Evolutionary conservation across 2,797 vertebrate genomes (phyloP).

Genomic region (Chelonia mydas): DNA sequence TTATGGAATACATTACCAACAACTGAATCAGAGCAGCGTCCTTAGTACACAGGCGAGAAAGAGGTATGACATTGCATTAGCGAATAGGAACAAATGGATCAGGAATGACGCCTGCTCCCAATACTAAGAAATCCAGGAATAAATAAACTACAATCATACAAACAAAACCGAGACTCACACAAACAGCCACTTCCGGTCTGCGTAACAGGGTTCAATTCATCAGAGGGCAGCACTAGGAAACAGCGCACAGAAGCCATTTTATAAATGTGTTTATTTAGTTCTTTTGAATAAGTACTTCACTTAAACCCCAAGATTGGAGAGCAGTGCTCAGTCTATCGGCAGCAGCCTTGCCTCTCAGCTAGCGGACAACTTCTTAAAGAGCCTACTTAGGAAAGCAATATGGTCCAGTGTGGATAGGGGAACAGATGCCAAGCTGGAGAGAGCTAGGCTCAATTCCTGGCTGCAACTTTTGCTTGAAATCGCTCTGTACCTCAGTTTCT

Average conservation of each 20-base stretch:
- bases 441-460: accelerated
- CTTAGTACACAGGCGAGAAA: neutral
- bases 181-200: neutral
- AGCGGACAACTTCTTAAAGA: neutral
- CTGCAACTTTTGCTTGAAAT: neutral
- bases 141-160: conserved; percentile 23
- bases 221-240: neutral
- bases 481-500: neutral
- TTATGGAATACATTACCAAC: neutral
- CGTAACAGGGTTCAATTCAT: neutral
- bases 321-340: neutral
- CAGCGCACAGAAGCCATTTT: accelerated
- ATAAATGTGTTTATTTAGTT: neutral
- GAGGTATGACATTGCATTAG: accelerated
- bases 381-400: neutral
- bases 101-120: neutral
- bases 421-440: neutral
- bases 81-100: neutral
- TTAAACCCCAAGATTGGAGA: neutral
- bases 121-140: conserved; percentile 16
- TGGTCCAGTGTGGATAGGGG: accelerated
- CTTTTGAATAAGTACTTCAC: neutral
- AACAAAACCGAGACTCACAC: neutral
- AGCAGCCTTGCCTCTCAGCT: neutral
- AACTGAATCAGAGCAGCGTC: neutral